Evolutionary conservation across 2,888 invertebrate genomes (phyloP), one percentile per base, ranked within the genome.

Genomic region (Eristalinus sepulchralis): DNA sequence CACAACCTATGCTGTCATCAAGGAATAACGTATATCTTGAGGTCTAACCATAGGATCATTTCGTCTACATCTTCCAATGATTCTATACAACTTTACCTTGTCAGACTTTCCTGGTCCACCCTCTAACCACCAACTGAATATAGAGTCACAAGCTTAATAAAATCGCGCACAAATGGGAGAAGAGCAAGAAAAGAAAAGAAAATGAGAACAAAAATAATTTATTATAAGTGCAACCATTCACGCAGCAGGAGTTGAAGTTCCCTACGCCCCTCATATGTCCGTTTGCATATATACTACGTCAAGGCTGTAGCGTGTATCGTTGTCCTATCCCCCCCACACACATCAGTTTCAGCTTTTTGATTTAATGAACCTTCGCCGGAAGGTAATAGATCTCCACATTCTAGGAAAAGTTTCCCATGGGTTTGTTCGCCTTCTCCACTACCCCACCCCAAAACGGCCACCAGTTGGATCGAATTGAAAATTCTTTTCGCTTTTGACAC

Each of bases 221-320:
- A 80, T 80, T 75, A 70, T 83, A 70, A 83, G 75, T 83, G 83
- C 83, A 79, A 83, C 75, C 64, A 83, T 80, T 75, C 83, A 83
- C 83, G 83, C 83, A 83, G 83, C 64, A 63, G 79, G 83, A 80
- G 57, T 72, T 68, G 22, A 47, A 17, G 47, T 47, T 47, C 47
- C 17, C 47, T 17, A 47, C 47, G 17, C 47, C 47, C 5, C 47
- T 17, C 66, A 55, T 27, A 27, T 64, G 36, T 17, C 36, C 66
- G 24, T 63, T 62, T 80, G 53, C 60, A 72, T 73, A 62, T 33
- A 62, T 33, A 62, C 36, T 24, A 31, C 34, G 67, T 59, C 64
- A 73, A 68, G 73, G 39, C 57, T 83, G 11, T 78, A 78, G 78
- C 83, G 79, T 83, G 83, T 57, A 24, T 57, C 5, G 33, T 67